phyloP scores from a whole-genome alignment of 2,113 vertebrate genomes.

The Anseranas semipalmata region DNA sequence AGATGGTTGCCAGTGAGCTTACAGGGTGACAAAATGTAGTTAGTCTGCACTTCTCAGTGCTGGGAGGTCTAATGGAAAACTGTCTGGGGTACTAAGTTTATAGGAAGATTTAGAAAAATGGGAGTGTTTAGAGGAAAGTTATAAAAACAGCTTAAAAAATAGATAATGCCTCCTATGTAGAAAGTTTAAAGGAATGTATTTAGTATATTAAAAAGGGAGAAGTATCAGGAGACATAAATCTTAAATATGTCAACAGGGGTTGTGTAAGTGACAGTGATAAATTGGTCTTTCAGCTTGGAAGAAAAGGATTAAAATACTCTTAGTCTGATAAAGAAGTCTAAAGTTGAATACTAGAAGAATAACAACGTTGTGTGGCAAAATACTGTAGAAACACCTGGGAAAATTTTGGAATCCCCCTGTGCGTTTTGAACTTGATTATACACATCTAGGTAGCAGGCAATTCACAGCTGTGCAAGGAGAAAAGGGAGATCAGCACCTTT shows the following conservation, averaged over 20 bases:
- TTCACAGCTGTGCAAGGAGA: background rate
- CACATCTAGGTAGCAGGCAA: background rate
- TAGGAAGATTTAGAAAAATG: background rate
- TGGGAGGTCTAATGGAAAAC: background rate
- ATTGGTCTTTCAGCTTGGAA: background rate
- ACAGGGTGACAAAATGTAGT: background rate
- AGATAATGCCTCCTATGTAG: background rate
- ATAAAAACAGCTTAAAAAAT: background rate
- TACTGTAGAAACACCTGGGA: background rate
- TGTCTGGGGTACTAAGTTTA: background rate
- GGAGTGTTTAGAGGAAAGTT: background rate
- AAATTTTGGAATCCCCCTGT: background rate
- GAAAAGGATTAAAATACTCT: background rate
- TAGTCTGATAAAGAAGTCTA: background rate
- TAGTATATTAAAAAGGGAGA: background rate
- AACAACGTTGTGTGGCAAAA: background rate
- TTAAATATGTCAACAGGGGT: background rate
- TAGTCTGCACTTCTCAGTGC: background rate
- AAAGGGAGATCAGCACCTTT: background rate
- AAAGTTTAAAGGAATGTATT: background rate
- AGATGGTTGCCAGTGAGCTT: background rate
- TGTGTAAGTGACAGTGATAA: background rate
- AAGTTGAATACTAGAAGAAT: background rate
- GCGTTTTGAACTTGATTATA: background rate
- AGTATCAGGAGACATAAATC: background rate